phyloP scores from a whole-genome alignment of 2,888 invertebrate genomes.

The Agrotis puta region DNA sequence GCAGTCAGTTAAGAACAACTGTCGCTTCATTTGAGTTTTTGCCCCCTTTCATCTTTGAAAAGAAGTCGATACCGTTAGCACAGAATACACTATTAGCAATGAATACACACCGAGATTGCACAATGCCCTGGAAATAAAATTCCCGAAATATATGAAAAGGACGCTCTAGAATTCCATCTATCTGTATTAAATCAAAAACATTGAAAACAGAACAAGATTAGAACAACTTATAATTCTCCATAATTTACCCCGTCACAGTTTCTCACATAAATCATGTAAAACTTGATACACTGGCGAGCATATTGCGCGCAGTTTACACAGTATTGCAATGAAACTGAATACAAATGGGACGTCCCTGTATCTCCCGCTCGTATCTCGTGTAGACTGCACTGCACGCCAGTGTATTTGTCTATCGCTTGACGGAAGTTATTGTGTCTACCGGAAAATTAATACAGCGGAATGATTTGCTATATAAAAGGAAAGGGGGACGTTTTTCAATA shows the following conservation, averaged over 20 bases:
- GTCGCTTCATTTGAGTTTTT: too few relatives aligned
- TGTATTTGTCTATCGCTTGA: slow-evolving; percentile 41
- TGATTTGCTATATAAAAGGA: not conserved
- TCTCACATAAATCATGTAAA: slow-evolving; percentile 57
- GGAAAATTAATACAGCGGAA: slow-evolving; percentile 41
- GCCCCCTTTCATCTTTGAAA: not conserved
- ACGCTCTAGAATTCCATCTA: not conserved
- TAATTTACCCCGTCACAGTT: slow-evolving; percentile 12
- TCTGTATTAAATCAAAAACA: slow-evolving; percentile 7
- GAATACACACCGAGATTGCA: not conserved
- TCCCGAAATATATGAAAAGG: not conserved
- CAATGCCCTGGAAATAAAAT: not conserved
- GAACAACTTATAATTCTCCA: too few relatives aligned
- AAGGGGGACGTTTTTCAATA: not conserved
- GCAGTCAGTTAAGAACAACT: too few relatives aligned
- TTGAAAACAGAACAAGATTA: not conserved
- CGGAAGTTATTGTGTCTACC: slow-evolving; percentile 31
- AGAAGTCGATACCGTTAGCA: not conserved
- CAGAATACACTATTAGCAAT: not conserved
- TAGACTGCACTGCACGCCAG: slow-evolving; percentile 37
- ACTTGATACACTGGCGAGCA: slow-evolving; percentile 38
- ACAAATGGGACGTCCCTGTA: slow-evolving; percentile 62
- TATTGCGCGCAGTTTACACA: slow-evolving; percentile 54
- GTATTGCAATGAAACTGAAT: slow-evolving; percentile 62
- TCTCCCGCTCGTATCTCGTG: slow-evolving; percentile 37